Evolutionary conservation across 2,113 vertebrate species (phyloP), one percentile per base, ranked within the genome.

Genomic region (Gymnobelideus leadbeateri): DNA sequence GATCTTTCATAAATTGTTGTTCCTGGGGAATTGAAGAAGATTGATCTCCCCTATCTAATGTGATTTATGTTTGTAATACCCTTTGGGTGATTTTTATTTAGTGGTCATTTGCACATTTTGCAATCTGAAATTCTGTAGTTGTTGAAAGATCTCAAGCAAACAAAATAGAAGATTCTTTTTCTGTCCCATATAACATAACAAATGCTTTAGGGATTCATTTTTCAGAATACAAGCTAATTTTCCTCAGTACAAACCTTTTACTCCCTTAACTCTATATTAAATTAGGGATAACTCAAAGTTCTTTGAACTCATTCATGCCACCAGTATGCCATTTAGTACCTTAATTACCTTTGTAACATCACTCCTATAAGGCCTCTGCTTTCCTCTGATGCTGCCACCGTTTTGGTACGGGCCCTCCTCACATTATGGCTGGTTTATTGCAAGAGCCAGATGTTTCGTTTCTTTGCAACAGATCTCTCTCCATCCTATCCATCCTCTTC

Each of bases 21-120:
- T 23, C 28, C 51, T 92, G 43, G 92, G 92, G 91, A 96, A 92
- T 47, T 89, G 47, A 89, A 8, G 43, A 68, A 4, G 37, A 77
- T 93, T 96, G 93, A 0, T 94, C 26, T 54, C 7, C 93, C 16
- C 92, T 19, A 47, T 89, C 11, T 93, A 95, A 94, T 93, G 24
- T 91, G 25, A 92, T 53, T 92, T 68, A 91, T 53, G n/a, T 97
- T 89, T 51, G 77, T 90, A 94, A 47, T 89, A 37, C n/a, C 37
- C 16, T 23, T 43, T 61, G 21, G 21, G 68, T 84, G 16, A 43
- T n/a, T 21, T 84, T 84, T 84, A 21, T 84, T 84, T 84, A 84
- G 16, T 84, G 2, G 19, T 84, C 37, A 84, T 23, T 84, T 43
- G 37, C 37, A 84, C 68, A 84, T 84, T 84, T 84, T 43, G 43